Percentiles rank a stretch among this genome's conserved stretches.
Evolutionary conservation across 2,113 vertebrate species (phyloP).

Genomic region (Fukomys damarensis): DNA sequence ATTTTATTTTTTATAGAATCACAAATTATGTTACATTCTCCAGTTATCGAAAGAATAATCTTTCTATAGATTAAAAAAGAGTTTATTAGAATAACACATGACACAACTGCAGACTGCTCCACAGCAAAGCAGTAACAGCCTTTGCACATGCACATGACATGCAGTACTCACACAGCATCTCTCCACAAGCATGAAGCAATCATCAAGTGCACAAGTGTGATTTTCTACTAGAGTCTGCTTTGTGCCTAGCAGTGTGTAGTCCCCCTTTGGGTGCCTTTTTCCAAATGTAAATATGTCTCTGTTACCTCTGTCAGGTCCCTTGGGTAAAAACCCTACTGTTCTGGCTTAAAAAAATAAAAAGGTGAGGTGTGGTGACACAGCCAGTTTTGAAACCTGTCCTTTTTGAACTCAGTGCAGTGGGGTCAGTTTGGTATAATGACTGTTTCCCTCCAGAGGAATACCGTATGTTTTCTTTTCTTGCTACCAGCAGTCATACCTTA

Average conservation of each 20-base stretch:
- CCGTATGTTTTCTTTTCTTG: neutral
- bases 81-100: neutral
- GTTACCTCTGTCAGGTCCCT: neutral
- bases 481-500: neutral
- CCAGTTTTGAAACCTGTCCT: neutral
- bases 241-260: neutral
- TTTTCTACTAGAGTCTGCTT: neutral
- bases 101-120: neutral
- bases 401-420: neutral
- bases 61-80: neutral
- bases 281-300: neutral
- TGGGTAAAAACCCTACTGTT: neutral
- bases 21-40: neutral
- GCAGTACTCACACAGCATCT: neutral
- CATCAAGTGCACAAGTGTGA: neutral
- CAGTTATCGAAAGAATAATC: neutral
- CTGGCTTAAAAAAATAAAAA: neutral
- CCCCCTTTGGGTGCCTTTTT: neutral
- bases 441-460: neutral
- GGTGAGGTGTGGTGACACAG: neutral
- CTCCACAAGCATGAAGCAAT: neutral
- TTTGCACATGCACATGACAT: neutral
- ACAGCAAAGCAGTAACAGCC: neutral
- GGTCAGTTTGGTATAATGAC: neutral
- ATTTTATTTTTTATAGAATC: neutral